Conservation (phyloP, 2,113 vertebrate species). For the Melanocharis versteri region DNA sequence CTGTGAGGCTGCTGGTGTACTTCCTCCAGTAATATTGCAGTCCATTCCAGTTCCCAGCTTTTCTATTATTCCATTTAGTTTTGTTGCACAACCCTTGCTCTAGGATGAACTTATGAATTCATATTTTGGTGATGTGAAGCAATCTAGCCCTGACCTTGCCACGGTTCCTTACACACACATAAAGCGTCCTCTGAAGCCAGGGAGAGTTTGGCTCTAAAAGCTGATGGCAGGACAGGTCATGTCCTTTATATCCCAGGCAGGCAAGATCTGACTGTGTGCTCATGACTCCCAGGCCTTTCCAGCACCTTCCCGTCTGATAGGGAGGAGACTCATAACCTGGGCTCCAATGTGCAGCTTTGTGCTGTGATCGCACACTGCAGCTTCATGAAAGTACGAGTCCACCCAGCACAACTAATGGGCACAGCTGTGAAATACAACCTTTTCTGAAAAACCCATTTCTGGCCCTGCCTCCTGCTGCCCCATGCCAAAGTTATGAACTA, state of each 20-base stretch:
- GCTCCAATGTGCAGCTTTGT: background rate
- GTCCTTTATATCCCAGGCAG: background rate
- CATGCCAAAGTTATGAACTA: background rate
- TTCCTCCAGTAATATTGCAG: background rate
- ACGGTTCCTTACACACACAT: background rate
- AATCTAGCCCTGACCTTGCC: slow-evolving; percentile 4
- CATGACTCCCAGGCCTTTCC: background rate
- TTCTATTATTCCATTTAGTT: background rate
- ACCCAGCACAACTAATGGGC: background rate
- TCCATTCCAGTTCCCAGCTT: background rate
- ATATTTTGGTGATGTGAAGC: background rate
- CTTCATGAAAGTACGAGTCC: background rate
- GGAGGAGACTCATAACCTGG: background rate
- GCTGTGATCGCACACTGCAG: background rate
- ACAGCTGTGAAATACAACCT: background rate
- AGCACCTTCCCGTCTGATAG: background rate
- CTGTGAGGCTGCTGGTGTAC: background rate
- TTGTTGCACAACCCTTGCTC: slow-evolving; percentile 29
- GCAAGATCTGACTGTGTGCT: background rate
- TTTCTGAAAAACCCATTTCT: background rate
- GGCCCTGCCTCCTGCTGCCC: background rate
- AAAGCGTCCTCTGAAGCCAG: background rate
- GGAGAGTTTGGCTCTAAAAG: background rate
- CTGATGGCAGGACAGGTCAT: background rate
- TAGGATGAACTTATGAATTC: background rate